Conservation (phyloP, 2,797 vertebrate genomes). For the Intellagama lesueurii region DNA sequence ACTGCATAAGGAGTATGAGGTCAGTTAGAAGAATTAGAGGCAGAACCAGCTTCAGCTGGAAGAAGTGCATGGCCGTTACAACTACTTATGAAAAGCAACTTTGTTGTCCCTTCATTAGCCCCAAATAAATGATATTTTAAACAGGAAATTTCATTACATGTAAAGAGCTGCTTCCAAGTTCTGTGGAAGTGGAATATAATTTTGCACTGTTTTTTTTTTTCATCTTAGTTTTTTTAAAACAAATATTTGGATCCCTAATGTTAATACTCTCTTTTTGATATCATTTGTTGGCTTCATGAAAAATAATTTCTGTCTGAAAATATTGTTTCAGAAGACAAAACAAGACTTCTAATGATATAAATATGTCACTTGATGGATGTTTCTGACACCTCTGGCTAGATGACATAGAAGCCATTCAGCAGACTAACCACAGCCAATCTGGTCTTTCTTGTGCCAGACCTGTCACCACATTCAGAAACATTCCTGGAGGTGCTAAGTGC, state of each 20-base stretch:
- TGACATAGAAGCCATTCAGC: neutral
- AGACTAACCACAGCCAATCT: neutral
- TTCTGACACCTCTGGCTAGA: conserved; percentile 11
- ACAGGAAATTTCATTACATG: too few relatives aligned
- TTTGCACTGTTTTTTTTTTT: too few relatives aligned
- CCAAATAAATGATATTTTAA: too few relatives aligned
- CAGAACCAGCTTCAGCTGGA: too few relatives aligned
- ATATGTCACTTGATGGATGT: neutral
- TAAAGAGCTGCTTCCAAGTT: too few relatives aligned
- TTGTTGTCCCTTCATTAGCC: neutral
- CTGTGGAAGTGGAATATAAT: too few relatives aligned
- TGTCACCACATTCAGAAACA: neutral
- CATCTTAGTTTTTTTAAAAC: neutral
- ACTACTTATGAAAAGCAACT: too few relatives aligned
- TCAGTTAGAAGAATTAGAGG: too few relatives aligned
- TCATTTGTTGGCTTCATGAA: neutral
- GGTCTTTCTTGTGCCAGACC: neutral
- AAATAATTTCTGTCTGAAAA: conserved; percentile 20
- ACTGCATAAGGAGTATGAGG: too few relatives aligned
- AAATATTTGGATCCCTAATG: neutral
- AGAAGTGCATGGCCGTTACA: too few relatives aligned
- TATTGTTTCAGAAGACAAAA: conserved; percentile 19
- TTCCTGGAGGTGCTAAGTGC: neutral
- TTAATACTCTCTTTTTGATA: neutral
- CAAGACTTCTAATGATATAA: conserved; percentile 13